phyloP scores from a whole-genome alignment of 2,113 vertebrate species.

The Australoheros scitulus region DNA sequence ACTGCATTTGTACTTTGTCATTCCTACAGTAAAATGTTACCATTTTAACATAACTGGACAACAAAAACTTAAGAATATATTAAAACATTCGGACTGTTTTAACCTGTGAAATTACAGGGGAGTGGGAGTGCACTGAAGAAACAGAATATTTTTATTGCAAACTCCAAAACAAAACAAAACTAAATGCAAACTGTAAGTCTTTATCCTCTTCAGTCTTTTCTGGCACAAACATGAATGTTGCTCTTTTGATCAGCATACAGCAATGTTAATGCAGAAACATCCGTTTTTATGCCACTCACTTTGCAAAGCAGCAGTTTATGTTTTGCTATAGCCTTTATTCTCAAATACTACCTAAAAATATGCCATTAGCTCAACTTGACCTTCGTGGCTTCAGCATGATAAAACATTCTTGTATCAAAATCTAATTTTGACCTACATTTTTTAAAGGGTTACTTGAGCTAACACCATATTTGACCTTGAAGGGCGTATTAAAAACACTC shows the following conservation, averaged over 20 bases:
- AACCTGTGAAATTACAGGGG: neutral
- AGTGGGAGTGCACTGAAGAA: neutral
- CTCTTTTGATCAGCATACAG: slow-evolving; percentile 28
- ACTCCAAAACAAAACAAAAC: slow-evolving; percentile 4
- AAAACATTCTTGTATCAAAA: neutral
- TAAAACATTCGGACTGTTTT: slow-evolving; percentile 11
- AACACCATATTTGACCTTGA: slow-evolving; percentile 18
- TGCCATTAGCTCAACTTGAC: slow-evolving; percentile 33
- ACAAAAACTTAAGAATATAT: slow-evolving; percentile 30
- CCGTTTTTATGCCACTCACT: neutral
- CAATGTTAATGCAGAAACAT: slow-evolving; percentile 34
- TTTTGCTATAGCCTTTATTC: slow-evolving; percentile 3
- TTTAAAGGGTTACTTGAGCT: neutral
- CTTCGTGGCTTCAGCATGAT: neutral
- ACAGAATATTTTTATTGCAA: neutral
- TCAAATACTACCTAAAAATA: slow-evolving; percentile 26
- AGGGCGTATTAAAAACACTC: slow-evolving; percentile 7
- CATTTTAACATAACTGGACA: neutral
- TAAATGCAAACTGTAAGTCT: slow-evolving; percentile 16
- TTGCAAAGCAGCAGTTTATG: slow-evolving; percentile 33
- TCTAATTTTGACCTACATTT: neutral
- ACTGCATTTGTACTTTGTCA: slow-evolving; percentile 7
- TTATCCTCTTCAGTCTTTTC: slow-evolving; percentile 21
- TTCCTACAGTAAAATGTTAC: slow-evolving; percentile 13
- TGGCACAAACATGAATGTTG: neutral